phyloP scores from a whole-genome alignment of 2,113 vertebrate species.

The Copsychus sechellarum region DNA sequence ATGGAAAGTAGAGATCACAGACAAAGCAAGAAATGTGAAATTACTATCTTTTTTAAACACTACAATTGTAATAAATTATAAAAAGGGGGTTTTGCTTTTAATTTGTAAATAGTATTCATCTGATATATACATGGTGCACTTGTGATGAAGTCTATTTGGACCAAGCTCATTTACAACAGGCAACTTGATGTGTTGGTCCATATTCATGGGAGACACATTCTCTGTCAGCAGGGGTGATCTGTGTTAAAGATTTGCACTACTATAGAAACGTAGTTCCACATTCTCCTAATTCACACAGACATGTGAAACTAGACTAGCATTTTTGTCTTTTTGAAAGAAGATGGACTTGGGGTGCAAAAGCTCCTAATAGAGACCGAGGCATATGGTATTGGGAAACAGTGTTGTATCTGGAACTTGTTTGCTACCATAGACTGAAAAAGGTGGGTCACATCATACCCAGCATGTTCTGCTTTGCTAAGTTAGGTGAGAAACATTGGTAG shows the following conservation, averaged over 20 bases:
- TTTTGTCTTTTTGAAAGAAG: neutral
- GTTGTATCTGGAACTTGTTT: neutral
- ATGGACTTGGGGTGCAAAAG: neutral
- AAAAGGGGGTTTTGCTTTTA: fast-evolving
- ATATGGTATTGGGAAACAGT: neutral
- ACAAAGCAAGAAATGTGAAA: neutral
- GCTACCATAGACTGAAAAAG: neutral
- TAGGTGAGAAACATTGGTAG: neutral
- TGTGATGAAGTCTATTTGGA: neutral
- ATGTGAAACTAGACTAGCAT: neutral
- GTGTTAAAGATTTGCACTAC: neutral
- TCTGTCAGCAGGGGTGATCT: neutral
- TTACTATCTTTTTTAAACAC: neutral
- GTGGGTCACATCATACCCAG: neutral
- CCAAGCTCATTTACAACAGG: neutral
- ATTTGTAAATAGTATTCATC: neutral
- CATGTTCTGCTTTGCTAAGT: neutral
- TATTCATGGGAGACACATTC: neutral
- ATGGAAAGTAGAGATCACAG: neutral
- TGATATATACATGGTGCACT: neutral
- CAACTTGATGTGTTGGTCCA: neutral
- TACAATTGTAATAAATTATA: neutral
- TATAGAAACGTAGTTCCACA: neutral
- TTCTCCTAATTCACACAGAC: neutral
- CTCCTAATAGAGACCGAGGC: neutral